These are phyloP conservation scores for Lacerta agilis DNA, from an alignment of 2,797 vertebrate species.

Conservation along the genomic window DNA sequence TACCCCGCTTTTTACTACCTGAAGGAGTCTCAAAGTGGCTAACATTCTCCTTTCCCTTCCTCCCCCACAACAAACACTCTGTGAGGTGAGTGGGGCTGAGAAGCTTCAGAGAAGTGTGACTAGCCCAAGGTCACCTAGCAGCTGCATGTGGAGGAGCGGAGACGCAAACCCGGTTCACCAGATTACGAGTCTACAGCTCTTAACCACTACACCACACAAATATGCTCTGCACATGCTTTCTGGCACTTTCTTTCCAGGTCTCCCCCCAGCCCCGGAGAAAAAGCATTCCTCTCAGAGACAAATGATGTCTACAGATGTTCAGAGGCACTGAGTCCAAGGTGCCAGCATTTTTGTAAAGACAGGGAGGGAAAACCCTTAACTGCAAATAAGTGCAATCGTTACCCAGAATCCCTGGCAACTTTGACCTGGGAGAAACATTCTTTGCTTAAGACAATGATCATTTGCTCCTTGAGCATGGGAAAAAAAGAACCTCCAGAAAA, in stretches of 20 bases:
- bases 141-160: too few relatives aligned
- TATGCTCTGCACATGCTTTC: neutral
- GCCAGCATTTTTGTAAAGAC: too few relatives aligned
- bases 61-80: too few relatives aligned
- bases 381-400: conserved; percentile 3
- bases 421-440: neutral
- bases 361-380: neutral
- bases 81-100: too few relatives aligned
- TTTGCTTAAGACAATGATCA: neutral
- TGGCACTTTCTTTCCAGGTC: neutral
- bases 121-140: too few relatives aligned
- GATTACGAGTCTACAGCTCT: too few relatives aligned
- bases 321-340: neutral
- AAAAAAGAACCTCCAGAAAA: neutral
- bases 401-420: neutral
- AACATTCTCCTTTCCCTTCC: too few relatives aligned
- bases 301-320: neutral
- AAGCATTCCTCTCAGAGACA: neutral
- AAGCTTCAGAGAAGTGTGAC: too few relatives aligned
- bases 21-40: too few relatives aligned
- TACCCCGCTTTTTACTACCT: too few relatives aligned
- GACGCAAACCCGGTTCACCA: too few relatives aligned
- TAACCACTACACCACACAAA: neutral
- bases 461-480: conserved; percentile 21
- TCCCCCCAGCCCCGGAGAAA: neutral